Conservation (phyloP, 2,888 invertebrate species). For the Acronicta leporina region DNA sequence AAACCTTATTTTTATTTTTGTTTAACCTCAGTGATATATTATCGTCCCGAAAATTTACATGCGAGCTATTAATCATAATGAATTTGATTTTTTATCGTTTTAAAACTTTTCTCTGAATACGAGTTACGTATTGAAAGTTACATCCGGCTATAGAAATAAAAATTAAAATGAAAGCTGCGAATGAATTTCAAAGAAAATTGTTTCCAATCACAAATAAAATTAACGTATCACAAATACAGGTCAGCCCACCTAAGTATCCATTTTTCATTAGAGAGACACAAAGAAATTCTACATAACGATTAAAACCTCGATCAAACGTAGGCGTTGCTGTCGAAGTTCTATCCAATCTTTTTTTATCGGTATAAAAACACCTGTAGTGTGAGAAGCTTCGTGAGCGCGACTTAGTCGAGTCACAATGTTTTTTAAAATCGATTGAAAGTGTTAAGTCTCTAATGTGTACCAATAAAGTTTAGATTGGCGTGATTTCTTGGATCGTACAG, state of each 20-base stretch:
- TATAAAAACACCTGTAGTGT: conserved; percentile 84
- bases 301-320: conserved; percentile 74
- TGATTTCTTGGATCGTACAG: conserved; percentile 26
- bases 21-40: conserved; percentile 64
- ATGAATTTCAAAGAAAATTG: conserved; percentile 31
- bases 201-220: conserved; percentile 32
- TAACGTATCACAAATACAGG: conserved; percentile 30
- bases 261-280: conserved; percentile 48
- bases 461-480: conserved; percentile 55
- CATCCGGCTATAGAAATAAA: conserved; percentile 39
- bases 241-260: conserved; percentile 29
- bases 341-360: conserved; percentile 67
- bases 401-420: conserved; percentile 52
- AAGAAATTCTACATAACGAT: conserved; percentile 63
- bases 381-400: conserved; percentile 74
- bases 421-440: conserved; percentile 37
- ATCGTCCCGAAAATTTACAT: conserved; percentile 54
- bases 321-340: conserved; percentile 71
- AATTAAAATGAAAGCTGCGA: conserved; percentile 29
- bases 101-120: conserved; percentile 24
- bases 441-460: conserved; percentile 23
- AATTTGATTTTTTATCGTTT: conserved; percentile 51
- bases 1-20: conserved; percentile 62
- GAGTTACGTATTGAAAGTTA: conserved; percentile 22
- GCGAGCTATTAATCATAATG: conserved; percentile 52